phyloP scores from a whole-genome alignment of 2,888 invertebrate species.

The Psylliodes chrysocephalus region DNA sequence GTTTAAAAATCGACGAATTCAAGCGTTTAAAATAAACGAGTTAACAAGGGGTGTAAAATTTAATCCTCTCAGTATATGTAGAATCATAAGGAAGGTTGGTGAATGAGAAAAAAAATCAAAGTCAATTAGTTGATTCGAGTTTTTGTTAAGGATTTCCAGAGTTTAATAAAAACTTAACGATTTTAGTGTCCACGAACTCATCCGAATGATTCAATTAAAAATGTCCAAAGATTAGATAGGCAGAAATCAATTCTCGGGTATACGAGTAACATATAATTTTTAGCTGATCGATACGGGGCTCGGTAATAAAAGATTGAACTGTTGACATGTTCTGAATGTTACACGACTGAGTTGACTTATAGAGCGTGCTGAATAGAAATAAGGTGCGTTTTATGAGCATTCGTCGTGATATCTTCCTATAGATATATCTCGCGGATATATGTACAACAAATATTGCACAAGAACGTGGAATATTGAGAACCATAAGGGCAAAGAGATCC shows the following conservation, averaged over 20 bases:
- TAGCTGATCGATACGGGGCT: constrained; percentile 18
- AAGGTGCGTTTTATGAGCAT: constrained; percentile 22
- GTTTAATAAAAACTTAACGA: no score
- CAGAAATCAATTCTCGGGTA: constrained; percentile 9
- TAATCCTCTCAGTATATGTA: no score
- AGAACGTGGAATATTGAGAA: constrained; percentile 4
- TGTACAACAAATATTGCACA: constrained; percentile 6
- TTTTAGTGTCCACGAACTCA: no score
- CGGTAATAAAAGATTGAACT: constrained; percentile 26
- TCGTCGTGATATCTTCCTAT: constrained; percentile 1
- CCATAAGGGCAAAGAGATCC: neutral
- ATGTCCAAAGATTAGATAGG: neutral
- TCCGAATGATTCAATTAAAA: no score
- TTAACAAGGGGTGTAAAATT: no score
- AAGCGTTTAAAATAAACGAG: no score
- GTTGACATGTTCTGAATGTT: constrained; percentile 25
- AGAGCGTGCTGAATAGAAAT: constrained; percentile 22
- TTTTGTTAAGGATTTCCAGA: no score
- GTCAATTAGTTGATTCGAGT: no score
- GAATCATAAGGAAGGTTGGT: no score
- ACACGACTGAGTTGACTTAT: constrained; percentile 24
- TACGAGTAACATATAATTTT: constrained; percentile 19
- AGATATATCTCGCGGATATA: constrained; percentile 2
- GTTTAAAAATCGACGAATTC: no score
- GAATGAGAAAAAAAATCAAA: no score